Evolutionary conservation across 2,888 invertebrate genomes (phyloP).

Genomic region (Eristalinus aeneus): DNA sequence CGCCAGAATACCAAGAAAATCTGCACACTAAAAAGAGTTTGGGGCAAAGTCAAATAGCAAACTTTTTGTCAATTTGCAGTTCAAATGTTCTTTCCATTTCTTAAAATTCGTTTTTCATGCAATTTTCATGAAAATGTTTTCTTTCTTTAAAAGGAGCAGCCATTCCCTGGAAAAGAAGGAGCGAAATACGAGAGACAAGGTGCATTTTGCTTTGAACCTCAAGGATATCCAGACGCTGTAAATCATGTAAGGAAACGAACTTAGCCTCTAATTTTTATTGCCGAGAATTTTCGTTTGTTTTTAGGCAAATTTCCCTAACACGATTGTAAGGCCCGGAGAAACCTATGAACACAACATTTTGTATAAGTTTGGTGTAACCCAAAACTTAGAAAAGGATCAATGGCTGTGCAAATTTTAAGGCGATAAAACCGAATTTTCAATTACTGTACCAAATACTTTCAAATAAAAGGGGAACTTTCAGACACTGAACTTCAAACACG

Average conservation of each 20-base stretch:
- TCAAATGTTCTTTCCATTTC: no score
- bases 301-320: slow-evolving; percentile 88
- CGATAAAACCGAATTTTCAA: no score
- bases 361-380: slow-evolving; percentile 85
- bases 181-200: slow-evolving; percentile 88
- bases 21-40: no score
- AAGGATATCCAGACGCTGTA: slow-evolving; percentile 95
- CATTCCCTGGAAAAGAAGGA: slow-evolving; percentile 87
- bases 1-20: no score
- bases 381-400: not conserved
- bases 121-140: not conserved
- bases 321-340: slow-evolving; percentile 87
- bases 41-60: no score
- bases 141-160: slow-evolving; percentile 70
- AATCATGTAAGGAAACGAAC: slow-evolving; percentile 91
- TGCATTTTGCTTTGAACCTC: slow-evolving; percentile 94
- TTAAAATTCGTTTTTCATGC: no score
- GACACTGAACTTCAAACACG: no score
- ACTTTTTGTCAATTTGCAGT: no score
- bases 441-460: no score
- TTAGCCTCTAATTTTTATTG: no score
- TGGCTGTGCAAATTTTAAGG: not conserved
- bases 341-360: slow-evolving; percentile 87
- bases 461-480: no score
- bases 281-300: slow-evolving; percentile 76